A percentile compares a stretch with the other conserved stretches of the same genome.
Conservation (phyloP, 2,888 invertebrate species). For the Conistra vaccinii region DNA sequence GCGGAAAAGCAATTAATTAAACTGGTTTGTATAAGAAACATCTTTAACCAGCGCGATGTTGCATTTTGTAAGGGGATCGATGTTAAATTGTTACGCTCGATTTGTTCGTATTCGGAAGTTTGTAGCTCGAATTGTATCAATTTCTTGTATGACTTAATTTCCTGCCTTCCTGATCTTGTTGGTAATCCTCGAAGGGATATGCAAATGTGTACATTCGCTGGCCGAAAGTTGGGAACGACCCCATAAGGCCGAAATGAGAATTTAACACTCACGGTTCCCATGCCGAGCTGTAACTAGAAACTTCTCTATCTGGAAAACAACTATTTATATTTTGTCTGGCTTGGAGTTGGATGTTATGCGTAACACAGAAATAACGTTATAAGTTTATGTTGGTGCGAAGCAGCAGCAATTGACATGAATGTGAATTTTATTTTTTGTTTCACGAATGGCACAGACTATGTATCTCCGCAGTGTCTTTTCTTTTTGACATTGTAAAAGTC, state of each 20-base stretch:
- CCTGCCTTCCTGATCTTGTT: background rate
- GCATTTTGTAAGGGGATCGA: slow-evolving; percentile 67
- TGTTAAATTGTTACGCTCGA: slow-evolving; percentile 64
- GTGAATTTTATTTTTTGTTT: background rate
- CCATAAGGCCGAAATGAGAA: slow-evolving; percentile 17
- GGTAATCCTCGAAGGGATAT: slow-evolving; percentile 14
- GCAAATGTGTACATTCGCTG: slow-evolving; percentile 21
- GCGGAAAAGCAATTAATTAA: slow-evolving; percentile 78
- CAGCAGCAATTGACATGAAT: no score
- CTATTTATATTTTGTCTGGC: slow-evolving; percentile 20
- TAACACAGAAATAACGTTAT: background rate
- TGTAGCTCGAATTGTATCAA: slow-evolving; percentile 21
- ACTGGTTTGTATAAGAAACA: slow-evolving; percentile 75
- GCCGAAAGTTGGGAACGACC: slow-evolving; percentile 9
- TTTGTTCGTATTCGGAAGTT: slow-evolving; percentile 45
- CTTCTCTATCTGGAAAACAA: slow-evolving; percentile 22
- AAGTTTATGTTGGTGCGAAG: background rate
- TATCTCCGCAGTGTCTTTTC: background rate
- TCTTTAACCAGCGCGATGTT: slow-evolving; percentile 61
- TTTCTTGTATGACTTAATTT: slow-evolving; percentile 22
- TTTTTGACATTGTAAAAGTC: background rate
- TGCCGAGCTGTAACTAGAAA: slow-evolving; percentile 18
- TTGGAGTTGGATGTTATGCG: background rate
- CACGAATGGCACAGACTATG: background rate
- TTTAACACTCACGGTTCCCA: slow-evolving; percentile 14